phyloP scores from a whole-genome alignment of 2,113 vertebrate genomes.

The Podiceps cristatus region DNA sequence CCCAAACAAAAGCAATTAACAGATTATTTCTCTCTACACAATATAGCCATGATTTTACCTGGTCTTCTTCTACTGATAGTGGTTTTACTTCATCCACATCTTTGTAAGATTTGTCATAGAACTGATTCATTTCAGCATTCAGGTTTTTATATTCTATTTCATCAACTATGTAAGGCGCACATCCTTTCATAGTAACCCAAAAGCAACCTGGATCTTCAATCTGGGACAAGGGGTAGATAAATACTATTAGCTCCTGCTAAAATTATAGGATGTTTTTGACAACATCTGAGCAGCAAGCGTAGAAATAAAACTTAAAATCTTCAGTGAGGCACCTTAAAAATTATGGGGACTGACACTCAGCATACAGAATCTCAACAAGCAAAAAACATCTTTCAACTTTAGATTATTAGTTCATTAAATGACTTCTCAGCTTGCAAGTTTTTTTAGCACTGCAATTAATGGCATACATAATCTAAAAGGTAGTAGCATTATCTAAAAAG shows the following conservation, averaged over 20 bases:
- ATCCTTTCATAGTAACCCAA: constrained; percentile 75
- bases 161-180: neutral
- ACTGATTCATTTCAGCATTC: constrained; percentile 71
- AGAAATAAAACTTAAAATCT: neutral
- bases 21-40: neutral
- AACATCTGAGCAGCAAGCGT: neutral
- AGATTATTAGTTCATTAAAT: neutral
- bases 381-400: neutral
- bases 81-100: constrained; percentile 59
- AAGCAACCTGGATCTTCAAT: constrained; percentile 79
- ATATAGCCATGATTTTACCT: constrained; percentile 64
- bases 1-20: neutral
- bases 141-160: constrained; percentile 74
- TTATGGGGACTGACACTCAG: neutral
- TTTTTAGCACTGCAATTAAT: neutral
- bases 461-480: fast-evolving
- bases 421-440: neutral
- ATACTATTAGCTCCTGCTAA: neutral
- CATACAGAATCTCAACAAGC: neutral
- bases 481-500: neutral
- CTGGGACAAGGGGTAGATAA: constrained; percentile 1
- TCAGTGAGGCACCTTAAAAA: neutral
- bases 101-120: constrained; percentile 59
- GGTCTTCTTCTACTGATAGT: constrained; percentile 63
- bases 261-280: neutral